Evolutionary conservation across 2,797 vertebrate species (phyloP), one percentile per base, ranked within the genome.

Genomic region (Okamejei kenojei): DNA sequence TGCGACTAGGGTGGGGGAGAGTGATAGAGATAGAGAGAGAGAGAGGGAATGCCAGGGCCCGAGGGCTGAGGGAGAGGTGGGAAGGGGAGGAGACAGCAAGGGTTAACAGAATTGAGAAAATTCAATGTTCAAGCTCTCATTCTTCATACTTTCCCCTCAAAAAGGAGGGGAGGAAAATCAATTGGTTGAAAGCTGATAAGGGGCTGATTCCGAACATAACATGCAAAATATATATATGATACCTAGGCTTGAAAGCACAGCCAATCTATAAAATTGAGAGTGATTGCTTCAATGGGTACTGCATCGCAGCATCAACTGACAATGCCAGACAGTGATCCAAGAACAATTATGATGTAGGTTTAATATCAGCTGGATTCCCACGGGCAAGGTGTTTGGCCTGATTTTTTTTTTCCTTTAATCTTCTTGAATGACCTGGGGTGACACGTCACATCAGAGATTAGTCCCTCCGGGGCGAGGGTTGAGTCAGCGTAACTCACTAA

Each of bases 361-460:
- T 74, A 74, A 74, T 73, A 54, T 54, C 5, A 54, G 35, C 2
- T 91, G 10, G 38, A 74, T 74, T 38, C 32, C 65, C 81, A 68
- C 32, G 15, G 23, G 38, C 38, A 91, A 74, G 26, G 68, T 91
- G 74, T 38, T 73, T 74, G 71, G 68, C 35, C 63, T 26, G 68
- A 91, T 74, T 26, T 91, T 91, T 91, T 74, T 23, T 91, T 74
- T 74, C 54, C 90, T 54, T 91, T 91, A 29, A 91, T 74, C 90
- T 91, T 74, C 90, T 45, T 54, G 21, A 73, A 74, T 74, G 68
- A 91, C 68, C 90, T 73, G 23, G 5, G 73, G 7, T 54, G 68
- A 74, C 38, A 45, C 38, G 74, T 54, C 23, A 74, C 38, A 29
- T 91, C 38, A 15, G 68, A 74, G 21, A 73, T 73, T 73, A 91